These are phyloP conservation scores for Acridotheres tristis DNA, from an alignment of 2,797 vertebrate species.

Conservation along the genomic window DNA sequence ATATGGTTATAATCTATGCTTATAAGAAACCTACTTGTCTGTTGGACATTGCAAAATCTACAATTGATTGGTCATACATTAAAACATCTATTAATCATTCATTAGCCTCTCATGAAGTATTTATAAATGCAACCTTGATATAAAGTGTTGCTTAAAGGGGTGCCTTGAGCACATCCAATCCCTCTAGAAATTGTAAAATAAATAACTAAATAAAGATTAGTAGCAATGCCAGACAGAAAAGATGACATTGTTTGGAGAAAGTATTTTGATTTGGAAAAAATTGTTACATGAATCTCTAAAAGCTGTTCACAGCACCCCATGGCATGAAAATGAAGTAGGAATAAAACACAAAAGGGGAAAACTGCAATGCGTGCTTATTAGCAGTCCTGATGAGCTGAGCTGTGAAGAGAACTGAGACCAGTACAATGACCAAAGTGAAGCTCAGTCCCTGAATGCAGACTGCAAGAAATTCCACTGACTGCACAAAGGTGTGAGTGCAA, in stretches of 20 bases:
- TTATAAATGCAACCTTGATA: constrained; percentile 69
- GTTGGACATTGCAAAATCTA: constrained; percentile 17
- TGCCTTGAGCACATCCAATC: constrained; percentile 38
- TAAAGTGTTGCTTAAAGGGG: constrained; percentile 60
- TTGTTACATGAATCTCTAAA: not conserved
- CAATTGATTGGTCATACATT: constrained; percentile 66
- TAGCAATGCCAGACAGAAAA: constrained; percentile 1
- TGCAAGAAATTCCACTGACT: not conserved
- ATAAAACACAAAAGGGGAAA: not conserved
- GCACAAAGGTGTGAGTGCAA: not conserved
- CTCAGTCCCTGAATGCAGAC: not conserved
- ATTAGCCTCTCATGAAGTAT: constrained; percentile 66
- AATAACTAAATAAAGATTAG: constrained; percentile 58
- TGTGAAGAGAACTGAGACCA: not conserved
- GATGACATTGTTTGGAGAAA: constrained; percentile 14
- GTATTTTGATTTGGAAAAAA: constrained; percentile 17
- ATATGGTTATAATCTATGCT: constrained; percentile 55
- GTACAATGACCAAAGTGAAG: not conserved
- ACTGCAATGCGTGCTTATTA: not conserved
- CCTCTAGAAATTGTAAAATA: constrained; percentile 38
- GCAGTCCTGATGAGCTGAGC: not conserved
- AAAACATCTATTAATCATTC: constrained; percentile 69
- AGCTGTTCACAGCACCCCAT: not conserved
- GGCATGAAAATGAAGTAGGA: not conserved
- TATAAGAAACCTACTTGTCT: constrained; percentile 58